These are phyloP conservation scores for Stenotaenia linearis DNA, from an alignment of 2,888 invertebrate species.

Conservation along the genomic window DNA sequence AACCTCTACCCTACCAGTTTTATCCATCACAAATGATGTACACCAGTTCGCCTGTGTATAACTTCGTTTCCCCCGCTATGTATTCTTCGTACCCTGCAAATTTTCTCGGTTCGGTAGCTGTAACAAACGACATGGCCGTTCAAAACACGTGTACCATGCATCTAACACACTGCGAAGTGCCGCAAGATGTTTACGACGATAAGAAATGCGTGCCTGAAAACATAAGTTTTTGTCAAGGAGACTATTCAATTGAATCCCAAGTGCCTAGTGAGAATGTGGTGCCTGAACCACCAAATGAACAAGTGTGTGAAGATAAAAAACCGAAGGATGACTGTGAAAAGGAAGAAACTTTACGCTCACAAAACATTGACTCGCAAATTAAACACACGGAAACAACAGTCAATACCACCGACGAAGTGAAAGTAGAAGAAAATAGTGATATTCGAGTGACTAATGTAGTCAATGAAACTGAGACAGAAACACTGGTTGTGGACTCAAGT, in stretches of 20 bases:
- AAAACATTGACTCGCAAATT: neutral
- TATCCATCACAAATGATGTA: neutral
- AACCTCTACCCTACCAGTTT: neutral
- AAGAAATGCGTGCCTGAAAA: slow-evolving; percentile 2
- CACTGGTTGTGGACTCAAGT: neutral
- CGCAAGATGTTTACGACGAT: neutral
- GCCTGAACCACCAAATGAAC: neutral
- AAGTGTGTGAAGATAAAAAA: neutral
- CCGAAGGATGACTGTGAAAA: neutral
- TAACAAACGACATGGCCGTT: neutral
- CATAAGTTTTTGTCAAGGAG: neutral
- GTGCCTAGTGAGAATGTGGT: neutral
- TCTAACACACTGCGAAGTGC: neutral
- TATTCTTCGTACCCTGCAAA: neutral
- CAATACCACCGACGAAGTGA: neutral
- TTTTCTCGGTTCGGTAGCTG: neutral
- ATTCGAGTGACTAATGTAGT: neutral
- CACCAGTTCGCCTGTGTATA: neutral
- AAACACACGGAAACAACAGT: neutral
- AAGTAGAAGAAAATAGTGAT: neutral
- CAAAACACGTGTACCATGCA: neutral
- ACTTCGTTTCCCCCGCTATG: neutral
- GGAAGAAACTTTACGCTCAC: neutral
- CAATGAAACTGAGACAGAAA: neutral
- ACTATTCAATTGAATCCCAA: neutral